A percentile compares a stretch with the other conserved stretches of the same genome.
Conservation (phyloP, 2,888 invertebrate genomes). For the Tanypteryx hageni region DNA sequence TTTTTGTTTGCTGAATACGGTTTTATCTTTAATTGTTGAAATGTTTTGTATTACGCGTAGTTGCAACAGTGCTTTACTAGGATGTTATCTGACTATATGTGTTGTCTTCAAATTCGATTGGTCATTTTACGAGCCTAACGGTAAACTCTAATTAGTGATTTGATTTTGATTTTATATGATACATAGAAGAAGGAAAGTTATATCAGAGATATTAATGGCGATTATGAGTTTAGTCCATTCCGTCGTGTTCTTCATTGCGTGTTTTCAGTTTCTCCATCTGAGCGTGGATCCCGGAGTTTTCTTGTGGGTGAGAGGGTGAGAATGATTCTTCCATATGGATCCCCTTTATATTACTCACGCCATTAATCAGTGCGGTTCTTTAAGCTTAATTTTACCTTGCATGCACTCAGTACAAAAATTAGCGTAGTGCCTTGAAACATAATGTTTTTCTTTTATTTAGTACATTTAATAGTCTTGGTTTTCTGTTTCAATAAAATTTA, state of each 20-base stretch:
- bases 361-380: neutral
- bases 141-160: neutral
- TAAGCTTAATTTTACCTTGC: neutral
- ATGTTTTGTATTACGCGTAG: neutral
- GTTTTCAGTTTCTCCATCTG: constrained; percentile 24
- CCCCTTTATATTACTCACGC: neutral
- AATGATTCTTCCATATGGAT: neutral
- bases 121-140: neutral
- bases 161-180: neutral
- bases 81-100: neutral
- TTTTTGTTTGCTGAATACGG: neutral
- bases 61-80: neutral
- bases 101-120: neutral
- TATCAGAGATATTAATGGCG: neutral
- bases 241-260: constrained; percentile 19
- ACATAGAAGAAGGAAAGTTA: neutral
- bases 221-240: constrained; percentile 7
- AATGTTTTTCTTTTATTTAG: neutral
- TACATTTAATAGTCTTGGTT: neutral
- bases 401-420: neutral
- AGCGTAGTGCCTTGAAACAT: neutral
- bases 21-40: neutral
- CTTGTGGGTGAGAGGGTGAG: constrained; percentile 24
- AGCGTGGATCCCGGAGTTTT: constrained; percentile 17
- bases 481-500: neutral